Conservation (phyloP, 2,113 vertebrate species). For the Zootoca vivipara region DNA sequence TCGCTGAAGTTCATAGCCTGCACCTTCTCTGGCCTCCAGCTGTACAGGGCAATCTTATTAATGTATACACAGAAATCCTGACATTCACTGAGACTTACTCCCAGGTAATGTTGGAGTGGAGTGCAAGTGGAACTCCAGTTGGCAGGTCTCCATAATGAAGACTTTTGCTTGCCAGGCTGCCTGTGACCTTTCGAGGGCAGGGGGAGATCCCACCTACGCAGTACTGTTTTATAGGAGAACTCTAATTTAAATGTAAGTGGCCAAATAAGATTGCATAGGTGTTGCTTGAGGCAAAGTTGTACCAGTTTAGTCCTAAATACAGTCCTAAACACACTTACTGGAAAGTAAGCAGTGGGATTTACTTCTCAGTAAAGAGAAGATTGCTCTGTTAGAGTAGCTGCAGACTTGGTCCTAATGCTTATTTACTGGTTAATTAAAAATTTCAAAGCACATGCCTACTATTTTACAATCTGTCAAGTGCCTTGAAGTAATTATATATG, state of each 20-base stretch:
- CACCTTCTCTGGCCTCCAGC: neutral
- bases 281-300: neutral
- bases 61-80: neutral
- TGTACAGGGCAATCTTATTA: neutral
- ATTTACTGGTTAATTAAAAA: neutral
- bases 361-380: neutral
- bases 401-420: conserved; percentile 7
- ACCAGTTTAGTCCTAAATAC: neutral
- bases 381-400: fast-evolving
- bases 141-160: neutral
- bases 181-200: neutral
- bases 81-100: neutral
- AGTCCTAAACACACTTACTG: neutral
- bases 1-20: neutral
- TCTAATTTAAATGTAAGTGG: neutral
- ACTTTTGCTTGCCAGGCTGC: neutral
- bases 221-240: neutral
- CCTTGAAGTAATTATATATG: neutral
- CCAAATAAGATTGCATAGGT: conserved; percentile 12
- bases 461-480: conserved; percentile 43
- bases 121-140: neutral
- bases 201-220: neutral
- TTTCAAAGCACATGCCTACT: conserved; percentile 16
- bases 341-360: neutral
- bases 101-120: neutral